A percentile compares a stretch with the other conserved stretches of the same genome.
phyloP scores from a whole-genome alignment of 2,888 invertebrate genomes.

The Ochropacha duplaris region DNA sequence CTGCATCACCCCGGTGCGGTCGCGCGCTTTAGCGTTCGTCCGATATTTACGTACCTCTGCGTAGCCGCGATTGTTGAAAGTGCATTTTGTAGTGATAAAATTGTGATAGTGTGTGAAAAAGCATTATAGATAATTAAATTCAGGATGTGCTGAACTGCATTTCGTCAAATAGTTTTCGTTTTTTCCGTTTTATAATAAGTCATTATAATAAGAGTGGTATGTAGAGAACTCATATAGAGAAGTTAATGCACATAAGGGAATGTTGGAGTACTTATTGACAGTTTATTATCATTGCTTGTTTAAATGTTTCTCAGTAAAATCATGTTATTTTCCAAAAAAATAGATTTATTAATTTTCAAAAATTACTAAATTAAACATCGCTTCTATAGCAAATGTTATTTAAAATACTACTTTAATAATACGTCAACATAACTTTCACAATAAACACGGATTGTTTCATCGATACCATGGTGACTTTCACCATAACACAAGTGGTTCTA shows the following conservation, averaged over 20 bases:
- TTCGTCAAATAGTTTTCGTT: constrained; percentile 8
- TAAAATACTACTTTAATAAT: not conserved
- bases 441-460: not conserved
- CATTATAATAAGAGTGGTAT: constrained; percentile 34
- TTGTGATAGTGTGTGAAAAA: constrained; percentile 50
- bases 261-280: constrained; percentile 6
- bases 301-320: not conserved
- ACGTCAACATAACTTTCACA: not conserved
- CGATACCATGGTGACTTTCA: constrained; percentile 4
- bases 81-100: constrained; percentile 29
- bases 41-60: constrained; percentile 19
- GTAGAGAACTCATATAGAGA: too few species aligned
- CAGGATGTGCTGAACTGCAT: too few species aligned
- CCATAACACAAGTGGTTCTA: not conserved
- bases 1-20: constrained; percentile 44
- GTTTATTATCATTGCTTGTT: not conserved
- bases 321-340: too few species aligned
- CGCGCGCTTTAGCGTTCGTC: constrained; percentile 47
- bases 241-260: constrained; percentile 6
- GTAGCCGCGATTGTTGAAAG: constrained; percentile 39
- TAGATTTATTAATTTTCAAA: too few species aligned
- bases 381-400: not conserved
- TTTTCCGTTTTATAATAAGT: constrained; percentile 25
- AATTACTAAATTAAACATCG: too few species aligned
- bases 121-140: constrained; percentile 8